Percentiles rank a stretch among this genome's conserved stretches.
These are phyloP conservation scores for Orthosia gothica DNA, from an alignment of 2,888 invertebrate species.

Conservation along the genomic window DNA sequence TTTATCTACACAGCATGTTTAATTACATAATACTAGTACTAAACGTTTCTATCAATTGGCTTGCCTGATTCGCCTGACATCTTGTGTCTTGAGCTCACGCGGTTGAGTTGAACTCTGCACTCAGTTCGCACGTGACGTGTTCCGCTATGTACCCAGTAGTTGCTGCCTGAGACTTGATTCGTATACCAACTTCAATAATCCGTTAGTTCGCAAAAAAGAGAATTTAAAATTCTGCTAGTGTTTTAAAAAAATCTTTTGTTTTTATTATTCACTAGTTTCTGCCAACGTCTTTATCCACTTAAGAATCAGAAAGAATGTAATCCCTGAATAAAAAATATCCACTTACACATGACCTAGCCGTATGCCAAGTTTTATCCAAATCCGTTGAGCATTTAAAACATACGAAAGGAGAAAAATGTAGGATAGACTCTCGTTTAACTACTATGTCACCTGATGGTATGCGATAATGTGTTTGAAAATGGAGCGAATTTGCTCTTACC, in stretches of 20 bases:
- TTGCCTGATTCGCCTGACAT: conserved; percentile 14
- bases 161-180: conserved; percentile 5
- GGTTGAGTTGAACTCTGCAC: conserved; percentile 39
- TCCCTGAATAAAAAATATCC: no score
- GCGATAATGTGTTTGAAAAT: not conserved
- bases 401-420: no score
- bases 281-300: no score
- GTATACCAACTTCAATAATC: conserved; percentile 19
- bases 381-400: no score
- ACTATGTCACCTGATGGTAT: not conserved
- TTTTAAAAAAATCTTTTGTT: not conserved
- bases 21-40: not conserved
- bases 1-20: not conserved
- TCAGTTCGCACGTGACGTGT: conserved; percentile 41
- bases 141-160: conserved; percentile 12
- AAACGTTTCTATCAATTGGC: conserved; percentile 17
- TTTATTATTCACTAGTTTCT: no score
- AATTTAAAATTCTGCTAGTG: not conserved
- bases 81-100: conserved; percentile 16
- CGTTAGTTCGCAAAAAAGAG: not conserved
- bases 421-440: not conserved
- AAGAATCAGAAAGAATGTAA: no score
- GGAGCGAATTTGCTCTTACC: no score
- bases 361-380: no score
- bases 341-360: no score